A percentile compares a stretch with the other conserved stretches of the same genome.
These are phyloP conservation scores for Brienomyrus longianalis DNA, from an alignment of 2,113 vertebrate genomes.

Conservation along the genomic window DNA sequence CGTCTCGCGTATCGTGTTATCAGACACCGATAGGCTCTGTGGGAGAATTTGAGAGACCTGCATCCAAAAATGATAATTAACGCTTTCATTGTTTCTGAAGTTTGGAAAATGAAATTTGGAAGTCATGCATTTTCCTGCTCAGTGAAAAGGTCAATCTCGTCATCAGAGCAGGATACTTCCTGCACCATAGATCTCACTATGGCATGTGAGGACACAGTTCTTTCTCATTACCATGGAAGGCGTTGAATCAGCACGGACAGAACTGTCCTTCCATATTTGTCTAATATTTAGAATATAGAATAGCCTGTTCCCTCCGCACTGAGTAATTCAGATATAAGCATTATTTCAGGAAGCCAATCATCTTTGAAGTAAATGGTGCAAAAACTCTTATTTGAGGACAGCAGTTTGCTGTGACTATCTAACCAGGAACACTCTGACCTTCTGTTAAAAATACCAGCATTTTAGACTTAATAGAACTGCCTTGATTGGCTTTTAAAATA, in stretches of 20 bases:
- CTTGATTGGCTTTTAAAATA: neutral
- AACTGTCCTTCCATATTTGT: neutral
- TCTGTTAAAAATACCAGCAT: neutral
- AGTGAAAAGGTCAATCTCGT: neutral
- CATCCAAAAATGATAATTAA: neutral
- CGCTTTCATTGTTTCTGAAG: neutral
- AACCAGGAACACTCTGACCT: conserved; percentile 2
- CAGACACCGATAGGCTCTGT: neutral
- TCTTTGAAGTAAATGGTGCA: neutral
- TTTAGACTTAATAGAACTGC: neutral
- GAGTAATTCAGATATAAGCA: neutral
- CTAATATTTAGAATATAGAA: neutral
- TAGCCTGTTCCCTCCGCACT: neutral
- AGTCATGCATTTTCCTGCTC: neutral
- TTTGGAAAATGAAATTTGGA: neutral
- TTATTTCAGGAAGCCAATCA: neutral
- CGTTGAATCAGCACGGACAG: neutral
- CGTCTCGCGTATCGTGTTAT: neutral
- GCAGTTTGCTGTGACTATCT: neutral
- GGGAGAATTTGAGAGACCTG: neutral
- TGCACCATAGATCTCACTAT: neutral
- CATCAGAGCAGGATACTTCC: neutral
- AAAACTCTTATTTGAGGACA: neutral
- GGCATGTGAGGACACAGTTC: neutral
- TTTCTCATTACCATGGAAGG: neutral